phyloP scores from a whole-genome alignment of 2,797 vertebrate genomes.

The Florisuga fusca region DNA sequence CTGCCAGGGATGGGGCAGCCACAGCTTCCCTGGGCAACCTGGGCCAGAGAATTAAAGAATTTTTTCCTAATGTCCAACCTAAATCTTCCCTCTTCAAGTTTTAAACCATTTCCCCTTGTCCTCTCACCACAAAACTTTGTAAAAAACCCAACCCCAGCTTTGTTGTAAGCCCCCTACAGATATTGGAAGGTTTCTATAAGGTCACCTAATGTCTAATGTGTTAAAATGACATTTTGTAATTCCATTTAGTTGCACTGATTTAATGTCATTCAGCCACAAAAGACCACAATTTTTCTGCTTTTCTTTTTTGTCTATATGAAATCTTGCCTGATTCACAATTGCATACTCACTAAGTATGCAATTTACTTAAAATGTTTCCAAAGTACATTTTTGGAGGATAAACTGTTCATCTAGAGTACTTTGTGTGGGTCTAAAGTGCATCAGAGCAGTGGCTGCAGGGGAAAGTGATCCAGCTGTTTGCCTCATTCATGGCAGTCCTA shows the following conservation, averaged over 20 bases:
- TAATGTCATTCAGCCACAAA: neutral
- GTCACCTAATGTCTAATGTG: neutral
- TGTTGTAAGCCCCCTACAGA: no score
- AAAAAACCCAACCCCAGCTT: no score
- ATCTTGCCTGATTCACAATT: neutral
- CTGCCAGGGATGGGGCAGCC: no score
- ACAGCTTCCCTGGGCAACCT: no score
- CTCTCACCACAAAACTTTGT: no score
- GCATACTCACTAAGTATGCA: neutral
- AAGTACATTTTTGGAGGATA: neutral
- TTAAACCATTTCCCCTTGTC: no score
- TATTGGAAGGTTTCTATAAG: no score
- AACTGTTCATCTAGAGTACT: neutral
- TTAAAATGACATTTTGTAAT: neutral
- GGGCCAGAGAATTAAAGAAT: no score
- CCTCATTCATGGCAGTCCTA: neutral
- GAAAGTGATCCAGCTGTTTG: neutral
- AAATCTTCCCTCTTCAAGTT: no score
- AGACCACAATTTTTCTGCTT: neutral
- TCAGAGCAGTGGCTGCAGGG: neutral
- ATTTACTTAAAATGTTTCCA: neutral
- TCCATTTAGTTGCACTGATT: neutral
- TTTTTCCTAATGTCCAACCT: no score
- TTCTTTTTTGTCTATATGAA: neutral
- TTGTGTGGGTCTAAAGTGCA: neutral